Evolutionary conservation across 2,888 invertebrate species (phyloP).

Genomic region (Cetonia aurata): DNA sequence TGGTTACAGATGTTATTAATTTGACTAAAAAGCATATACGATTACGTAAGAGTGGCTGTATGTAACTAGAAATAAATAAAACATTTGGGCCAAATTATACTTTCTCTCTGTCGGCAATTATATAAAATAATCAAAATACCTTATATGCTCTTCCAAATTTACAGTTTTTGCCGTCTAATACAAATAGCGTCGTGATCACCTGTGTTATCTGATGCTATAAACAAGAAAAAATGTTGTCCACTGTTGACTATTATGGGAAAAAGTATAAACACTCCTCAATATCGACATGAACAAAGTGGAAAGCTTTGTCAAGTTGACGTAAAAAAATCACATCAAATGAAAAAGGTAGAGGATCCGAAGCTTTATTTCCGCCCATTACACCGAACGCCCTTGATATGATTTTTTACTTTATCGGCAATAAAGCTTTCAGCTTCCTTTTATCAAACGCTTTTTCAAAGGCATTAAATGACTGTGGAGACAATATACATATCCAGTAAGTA

Average conservation of each 20-base stretch:
- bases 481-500: not conserved
- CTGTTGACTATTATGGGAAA: not conserved
- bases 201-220: no score
- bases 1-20: no score
- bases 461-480: not conserved
- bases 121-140: no score
- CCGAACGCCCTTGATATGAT: not conserved
- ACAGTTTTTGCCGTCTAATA: no score
- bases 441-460: not conserved
- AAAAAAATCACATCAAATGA: conserved; percentile 36
- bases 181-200: no score
- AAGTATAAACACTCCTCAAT: conserved; percentile 21
- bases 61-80: no score
- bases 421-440: not conserved
- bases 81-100: no score
- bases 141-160: no score
- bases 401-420: conserved; percentile 3
- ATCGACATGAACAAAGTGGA: conserved; percentile 40
- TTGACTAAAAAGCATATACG: no score
- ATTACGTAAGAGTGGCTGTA: no score
- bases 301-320: conserved; percentile 38
- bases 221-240: no score
- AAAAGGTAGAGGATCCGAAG: conserved; percentile 37
- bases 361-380: not conserved
- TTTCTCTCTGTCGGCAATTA: no score